Base-by-base conservation (phyloP, 2,797 vertebrate genomes). In the Arremon brunneinucha region DNA sequence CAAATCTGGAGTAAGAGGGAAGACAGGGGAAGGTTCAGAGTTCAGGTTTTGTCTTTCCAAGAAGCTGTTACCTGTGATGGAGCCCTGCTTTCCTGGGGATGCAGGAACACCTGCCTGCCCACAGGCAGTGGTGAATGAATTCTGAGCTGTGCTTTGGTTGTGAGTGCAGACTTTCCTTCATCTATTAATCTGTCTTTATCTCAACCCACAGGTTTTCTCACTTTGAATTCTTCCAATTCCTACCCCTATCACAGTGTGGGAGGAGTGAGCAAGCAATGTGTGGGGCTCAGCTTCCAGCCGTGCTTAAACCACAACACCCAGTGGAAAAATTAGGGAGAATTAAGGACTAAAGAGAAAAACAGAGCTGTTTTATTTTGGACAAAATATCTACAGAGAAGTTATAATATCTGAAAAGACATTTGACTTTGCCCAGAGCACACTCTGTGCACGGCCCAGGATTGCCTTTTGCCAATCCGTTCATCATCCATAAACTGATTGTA, bases 371-470 rank as follows among this genome's bases (percentile, higher is more conserved):
- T 76, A 14, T 82, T 90, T 55, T 65, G 15, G n/a, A 55, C 12
- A 83, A 83, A 71, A 32, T 57, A 69, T 52, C 43, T 78, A 59
- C 41, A 89, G 69, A 90, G 62, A 75, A 93, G 24, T 35, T 75
- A 26, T 35, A 67, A 56, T 46, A 83, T 77, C 50, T 78, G 65
- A 83, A 92, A 91, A 95, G 35, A 75, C 8, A 1, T 77, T 85
- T 94, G 84, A 87, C 89, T 91, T 95, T 96, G 53, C 69, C 79
- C 53, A 78, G 41, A 93, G 79, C 87, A 50, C 14, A 23, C 7
- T 35, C 17, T 63, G 68, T 78, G 84, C 64, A 30, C 86, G 81
- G 43, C 50, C n/a, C 50, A 71, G 22, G 32, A 86, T 71, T 3
- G 4, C 37, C 17, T 83, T 87, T 86, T 71, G 69, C 82, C 89